Base-by-base conservation (phyloP, 2,113 vertebrate genomes). In the Lutjanus erythropterus region DNA sequence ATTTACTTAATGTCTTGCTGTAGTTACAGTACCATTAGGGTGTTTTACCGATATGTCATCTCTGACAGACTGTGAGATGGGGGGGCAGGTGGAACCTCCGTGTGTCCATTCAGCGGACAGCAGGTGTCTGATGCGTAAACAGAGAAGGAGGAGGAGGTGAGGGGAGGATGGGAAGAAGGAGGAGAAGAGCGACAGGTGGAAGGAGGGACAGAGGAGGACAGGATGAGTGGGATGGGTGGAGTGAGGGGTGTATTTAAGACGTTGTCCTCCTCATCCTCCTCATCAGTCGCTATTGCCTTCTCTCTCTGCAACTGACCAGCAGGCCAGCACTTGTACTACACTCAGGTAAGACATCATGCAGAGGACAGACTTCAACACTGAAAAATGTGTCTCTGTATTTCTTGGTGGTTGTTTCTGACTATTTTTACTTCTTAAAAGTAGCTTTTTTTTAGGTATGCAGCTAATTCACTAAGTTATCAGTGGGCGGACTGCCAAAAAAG, bases 221-320 rank as follows among this genome's bases (percentile, higher is more conserved):
- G 37, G 75, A 58, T 81, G 76, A 33, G 78, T 62, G 68, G 55
- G 75, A 80, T 84, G 89, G 89, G 91, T 84, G 88, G 93, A 86
- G 90, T 82, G 75, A 77, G 73, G 68, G 72, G 49, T 84, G 90
- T 94, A 95, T 94, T 94, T 95, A 95, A 95, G 93, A 71, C 33
- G 72, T 6, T 33, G 75, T 62, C 73, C 52, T n/a, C 52, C 79
- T 89, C 76, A 41, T 81, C 67, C 71, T 85, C 33, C 42, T 66
- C 79, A 89, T 77, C 91, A 90, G 78, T 75, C 58, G 31, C 69
- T 44, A 1, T 58, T 9, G 33, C 37, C 83, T 77, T 79, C 33
- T 79, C 70, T 79, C 41, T 86, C 64, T 60, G 31, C 88, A 86
- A 27, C 81, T 71, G 80, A 91, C n/a, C 84, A 10, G 41, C 74